Percentiles rank a stretch among this genome's conserved stretches.
Conservation (phyloP, 37 sponge, comb jelly and placozoan genomes). For the Aplysina aerophoba region DNA sequence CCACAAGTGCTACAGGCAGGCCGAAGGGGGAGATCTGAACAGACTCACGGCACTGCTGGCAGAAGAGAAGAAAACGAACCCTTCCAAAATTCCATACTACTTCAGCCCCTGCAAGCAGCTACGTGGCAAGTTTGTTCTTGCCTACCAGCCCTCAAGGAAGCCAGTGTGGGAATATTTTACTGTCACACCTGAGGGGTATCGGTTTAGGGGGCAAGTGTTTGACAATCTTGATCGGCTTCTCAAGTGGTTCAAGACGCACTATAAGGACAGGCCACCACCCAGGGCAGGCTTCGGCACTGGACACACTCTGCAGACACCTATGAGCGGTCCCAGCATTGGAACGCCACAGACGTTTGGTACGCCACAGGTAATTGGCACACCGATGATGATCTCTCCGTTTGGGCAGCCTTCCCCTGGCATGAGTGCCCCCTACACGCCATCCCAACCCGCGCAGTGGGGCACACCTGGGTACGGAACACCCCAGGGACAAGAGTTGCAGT, state of each 20-base stretch:
- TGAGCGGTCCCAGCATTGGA: not conserved
- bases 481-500: too few relatives aligned
- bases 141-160: constrained; percentile 86
- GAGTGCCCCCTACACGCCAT: constrained; percentile 62
- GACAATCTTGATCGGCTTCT: constrained; percentile 61
- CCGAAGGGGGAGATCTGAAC: constrained; percentile 59
- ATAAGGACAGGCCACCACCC: constrained; percentile 62
- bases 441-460: constrained; percentile 39
- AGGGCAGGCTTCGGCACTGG: constrained; percentile 14
- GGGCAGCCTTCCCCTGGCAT: constrained; percentile 11
- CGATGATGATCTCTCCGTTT: constrained; percentile 30
- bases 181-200: constrained; percentile 82
- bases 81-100: constrained; percentile 92
- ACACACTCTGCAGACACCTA: constrained; percentile 15
- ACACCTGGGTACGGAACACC: not conserved
- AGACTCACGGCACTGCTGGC: constrained; percentile 68
- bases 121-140: constrained; percentile 88
- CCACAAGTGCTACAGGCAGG: constrained; percentile 75
- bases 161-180: constrained; percentile 76
- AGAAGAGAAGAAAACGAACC: constrained; percentile 80
- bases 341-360: not conserved
- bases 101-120: constrained; percentile 83
- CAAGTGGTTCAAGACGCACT: constrained; percentile 93
- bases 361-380: not conserved
- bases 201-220: constrained; percentile 73